These are phyloP conservation scores for Acanthochromis polyacanthus DNA, from an alignment of 2,113 vertebrate species.

Conservation along the genomic window DNA sequence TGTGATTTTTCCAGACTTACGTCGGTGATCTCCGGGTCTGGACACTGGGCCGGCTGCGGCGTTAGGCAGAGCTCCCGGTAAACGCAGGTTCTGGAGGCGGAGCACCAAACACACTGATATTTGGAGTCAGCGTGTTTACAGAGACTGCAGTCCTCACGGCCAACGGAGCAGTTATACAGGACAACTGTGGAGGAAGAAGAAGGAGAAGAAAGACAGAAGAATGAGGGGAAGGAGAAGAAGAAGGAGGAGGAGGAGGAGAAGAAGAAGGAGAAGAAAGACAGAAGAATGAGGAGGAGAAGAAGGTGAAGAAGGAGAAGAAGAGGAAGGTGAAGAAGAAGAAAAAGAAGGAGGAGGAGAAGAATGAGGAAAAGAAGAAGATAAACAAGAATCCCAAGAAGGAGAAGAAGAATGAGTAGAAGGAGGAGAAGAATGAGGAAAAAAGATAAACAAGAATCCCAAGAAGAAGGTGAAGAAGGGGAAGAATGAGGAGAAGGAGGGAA, in stretches of 20 bases:
- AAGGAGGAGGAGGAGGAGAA: too few species aligned
- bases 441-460: too few species aligned
- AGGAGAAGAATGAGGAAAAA: too few species aligned
- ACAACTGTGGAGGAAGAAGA: conserved; percentile 84
- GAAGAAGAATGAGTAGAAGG: too few species aligned
- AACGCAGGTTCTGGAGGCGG: conserved; percentile 82
- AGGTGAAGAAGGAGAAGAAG: too few species aligned
- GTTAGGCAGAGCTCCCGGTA: conserved; percentile 84
- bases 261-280: background rate
- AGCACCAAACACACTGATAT: conserved; percentile 93
- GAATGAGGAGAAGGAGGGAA: too few species aligned
- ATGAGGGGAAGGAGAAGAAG: too few species aligned
- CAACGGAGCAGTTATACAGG: conserved; percentile 95
- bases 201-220: background rate
- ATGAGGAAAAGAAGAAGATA: too few species aligned
- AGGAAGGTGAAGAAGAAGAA: too few species aligned
- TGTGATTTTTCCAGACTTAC: conserved; percentile 80
- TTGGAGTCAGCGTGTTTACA: conserved; percentile 86
- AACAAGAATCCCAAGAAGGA: too few species aligned
- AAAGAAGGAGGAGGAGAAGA: too few species aligned
- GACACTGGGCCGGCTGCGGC: conserved; percentile 79
- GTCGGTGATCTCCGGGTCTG: conserved; percentile 87
- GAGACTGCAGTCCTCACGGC: conserved; percentile 93
- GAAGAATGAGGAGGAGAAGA: background rate
- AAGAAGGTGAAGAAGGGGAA: too few species aligned